Evolutionary conservation across 2,113 vertebrate genomes (phyloP).

Genomic region (Cichladusa arquata): DNA sequence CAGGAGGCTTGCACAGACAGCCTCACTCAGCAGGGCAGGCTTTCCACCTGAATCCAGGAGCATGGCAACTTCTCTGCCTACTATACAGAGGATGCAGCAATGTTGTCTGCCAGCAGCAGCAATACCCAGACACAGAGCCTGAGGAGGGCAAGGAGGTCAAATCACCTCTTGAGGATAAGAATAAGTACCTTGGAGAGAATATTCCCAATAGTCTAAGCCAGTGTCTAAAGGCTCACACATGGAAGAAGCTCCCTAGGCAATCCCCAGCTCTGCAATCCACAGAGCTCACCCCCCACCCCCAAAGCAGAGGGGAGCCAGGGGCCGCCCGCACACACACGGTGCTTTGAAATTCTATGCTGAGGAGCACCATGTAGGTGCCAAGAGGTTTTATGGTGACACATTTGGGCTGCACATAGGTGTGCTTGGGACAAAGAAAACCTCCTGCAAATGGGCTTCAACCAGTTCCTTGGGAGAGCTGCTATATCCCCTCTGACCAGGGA

Average conservation of each 20-base stretch:
- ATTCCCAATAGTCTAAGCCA: neutral
- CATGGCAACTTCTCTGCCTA: neutral
- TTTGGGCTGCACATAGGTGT: conserved; percentile 55
- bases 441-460: neutral
- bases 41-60: neutral
- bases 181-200: neutral
- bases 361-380: conserved; percentile 10
- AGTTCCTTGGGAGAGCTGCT: neutral
- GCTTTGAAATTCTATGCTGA: conserved; percentile 51
- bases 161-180: neutral
- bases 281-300: neutral
- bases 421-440: neutral
- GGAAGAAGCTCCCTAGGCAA: neutral
- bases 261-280: neutral
- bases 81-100: neutral
- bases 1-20: neutral
- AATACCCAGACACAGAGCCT: neutral
- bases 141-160: neutral
- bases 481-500: too few relatives aligned
- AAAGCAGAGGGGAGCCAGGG: neutral
- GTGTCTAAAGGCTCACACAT: rapidly evolving
- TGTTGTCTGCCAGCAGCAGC: neutral
- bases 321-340: rapidly evolving
- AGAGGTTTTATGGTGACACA: conserved; percentile 58
- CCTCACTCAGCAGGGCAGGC: neutral